Evolutionary conservation across 2,113 vertebrate species (phyloP).

Genomic region (Lota lota): DNA sequence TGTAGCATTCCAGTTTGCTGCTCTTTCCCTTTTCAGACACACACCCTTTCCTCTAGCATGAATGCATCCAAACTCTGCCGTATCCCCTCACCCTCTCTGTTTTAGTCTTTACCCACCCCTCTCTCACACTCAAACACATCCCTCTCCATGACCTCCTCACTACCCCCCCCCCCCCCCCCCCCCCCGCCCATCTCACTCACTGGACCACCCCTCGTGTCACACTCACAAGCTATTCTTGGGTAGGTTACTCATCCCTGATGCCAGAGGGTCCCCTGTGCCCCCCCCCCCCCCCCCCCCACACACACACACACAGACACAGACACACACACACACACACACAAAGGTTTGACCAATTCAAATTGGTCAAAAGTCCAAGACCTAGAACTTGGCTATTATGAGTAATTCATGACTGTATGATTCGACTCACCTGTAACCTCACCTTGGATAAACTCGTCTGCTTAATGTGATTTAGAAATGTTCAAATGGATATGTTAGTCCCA

Average conservation of each 20-base stretch:
- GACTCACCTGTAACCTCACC: too few relatives aligned
- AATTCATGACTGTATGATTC: too few relatives aligned
- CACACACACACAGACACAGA: neutral
- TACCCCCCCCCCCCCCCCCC: slow-evolving; percentile 1
- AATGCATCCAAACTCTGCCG: slow-evolving; percentile 38
- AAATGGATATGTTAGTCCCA: too few relatives aligned
- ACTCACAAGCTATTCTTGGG: slow-evolving; percentile 55
- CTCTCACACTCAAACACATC: too few relatives aligned
- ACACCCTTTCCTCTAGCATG: slow-evolving; percentile 17
- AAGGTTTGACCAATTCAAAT: too few relatives aligned
- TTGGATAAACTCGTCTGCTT: too few relatives aligned
- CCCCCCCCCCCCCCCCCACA: neutral
- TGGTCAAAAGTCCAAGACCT: too few relatives aligned
- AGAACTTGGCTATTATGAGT: too few relatives aligned
- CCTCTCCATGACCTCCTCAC: too few relatives aligned
- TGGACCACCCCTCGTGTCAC: slow-evolving; percentile 36
- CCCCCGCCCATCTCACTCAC: slow-evolving; percentile 12
- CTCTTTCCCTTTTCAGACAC: slow-evolving; percentile 48
- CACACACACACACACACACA: too few relatives aligned
- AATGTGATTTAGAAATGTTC: too few relatives aligned
- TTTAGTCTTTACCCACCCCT: too few relatives aligned
- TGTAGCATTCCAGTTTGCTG: neutral
- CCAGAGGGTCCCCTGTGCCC: slow-evolving; percentile 52
- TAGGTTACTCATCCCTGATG: slow-evolving; percentile 56
- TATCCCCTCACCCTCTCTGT: slow-evolving; percentile 19